Evolutionary conservation across 1,140 invertebrate species (phyloP), one percentile per base, ranked within the genome.

Genomic region (Asobara japonica): DNA sequence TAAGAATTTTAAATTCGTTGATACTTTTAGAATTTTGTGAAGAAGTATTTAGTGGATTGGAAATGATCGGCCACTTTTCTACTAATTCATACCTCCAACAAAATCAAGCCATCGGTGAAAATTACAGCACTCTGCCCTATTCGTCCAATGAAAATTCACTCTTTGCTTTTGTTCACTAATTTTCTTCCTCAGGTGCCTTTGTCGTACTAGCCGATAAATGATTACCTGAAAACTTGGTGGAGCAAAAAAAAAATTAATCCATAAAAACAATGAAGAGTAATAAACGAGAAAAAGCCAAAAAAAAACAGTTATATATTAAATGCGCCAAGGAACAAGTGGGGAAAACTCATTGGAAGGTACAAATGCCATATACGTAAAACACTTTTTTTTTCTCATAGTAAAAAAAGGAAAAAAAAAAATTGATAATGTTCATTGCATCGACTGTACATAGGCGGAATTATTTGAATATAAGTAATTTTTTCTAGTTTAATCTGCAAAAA

Each of bases 161-260:
- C 61, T 72, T 71, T 76, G 60, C 62, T 74, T n/a, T n/a, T 7
- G 8, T 27, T 67, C n/a, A 27, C 8, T 45, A 30, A 20, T 60
- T 60, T 75, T 77, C 74, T 69, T 82, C 74, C 80, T 82, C 77
- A 81, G 80, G 83, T 84, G 83, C 83, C 83, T 84, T 84, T 78
- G 79, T 77, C 79, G 67, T 81, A 77, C 76, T 78, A 82, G 78
- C 76, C 71, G 72, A 27, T 27, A 27, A 16, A 45, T 16, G 41
- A 16, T 45, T 13, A 45, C 13, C 7, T 45, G 18, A 45, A 45
- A 45, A 45, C 41, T 45, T 45, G n/a, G 41, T 45, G 41, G 41
- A 45, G 18, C 41, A 45, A 45, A 45, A n/a, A 45, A 16, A 45
- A 45, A 45, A 45, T 45, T 45, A 29, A 60, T 60, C 13, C 5